A percentile compares a stretch with the other conserved stretches of the same genome.
Conservation (phyloP, 2,113 vertebrate species). For the Labeo rohita region DNA sequence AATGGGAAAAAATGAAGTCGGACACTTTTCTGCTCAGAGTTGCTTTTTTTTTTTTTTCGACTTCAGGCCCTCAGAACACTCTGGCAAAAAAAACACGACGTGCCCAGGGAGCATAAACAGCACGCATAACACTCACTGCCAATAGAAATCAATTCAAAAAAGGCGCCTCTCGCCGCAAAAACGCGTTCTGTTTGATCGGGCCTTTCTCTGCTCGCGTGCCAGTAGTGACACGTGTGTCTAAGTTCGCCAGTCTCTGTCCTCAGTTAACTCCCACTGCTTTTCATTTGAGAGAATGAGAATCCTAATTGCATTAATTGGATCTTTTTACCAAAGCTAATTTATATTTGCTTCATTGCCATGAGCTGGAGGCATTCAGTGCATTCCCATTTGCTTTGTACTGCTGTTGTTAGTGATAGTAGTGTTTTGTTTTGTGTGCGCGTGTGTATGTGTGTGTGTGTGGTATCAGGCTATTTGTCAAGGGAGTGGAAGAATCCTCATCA, state of each 20-base stretch:
- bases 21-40: too few relatives aligned
- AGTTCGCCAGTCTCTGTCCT: background rate
- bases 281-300: constrained; percentile 19
- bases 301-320: constrained; percentile 22
- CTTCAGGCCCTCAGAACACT: too few relatives aligned
- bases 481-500: constrained; percentile 1
- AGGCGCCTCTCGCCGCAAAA: too few relatives aligned
- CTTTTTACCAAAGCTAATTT: constrained; percentile 7
- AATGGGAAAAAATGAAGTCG: too few relatives aligned
- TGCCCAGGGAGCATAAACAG: too few relatives aligned
- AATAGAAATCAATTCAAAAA: too few relatives aligned
- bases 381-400: constrained; percentile 19
- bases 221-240: background rate
- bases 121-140: too few relatives aligned
- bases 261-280: background rate
- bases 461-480: constrained; percentile 39
- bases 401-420: background rate
- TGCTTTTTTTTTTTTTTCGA: too few relatives aligned
- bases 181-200: too few relatives aligned
- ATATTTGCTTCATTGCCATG: background rate
- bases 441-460: background rate
- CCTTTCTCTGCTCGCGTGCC: background rate
- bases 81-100: too few relatives aligned
- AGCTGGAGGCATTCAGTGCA: constrained; percentile 8
- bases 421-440: background rate